Evolutionary conservation across 2,888 invertebrate genomes (phyloP).

Genomic region (Troides aeacus): DNA sequence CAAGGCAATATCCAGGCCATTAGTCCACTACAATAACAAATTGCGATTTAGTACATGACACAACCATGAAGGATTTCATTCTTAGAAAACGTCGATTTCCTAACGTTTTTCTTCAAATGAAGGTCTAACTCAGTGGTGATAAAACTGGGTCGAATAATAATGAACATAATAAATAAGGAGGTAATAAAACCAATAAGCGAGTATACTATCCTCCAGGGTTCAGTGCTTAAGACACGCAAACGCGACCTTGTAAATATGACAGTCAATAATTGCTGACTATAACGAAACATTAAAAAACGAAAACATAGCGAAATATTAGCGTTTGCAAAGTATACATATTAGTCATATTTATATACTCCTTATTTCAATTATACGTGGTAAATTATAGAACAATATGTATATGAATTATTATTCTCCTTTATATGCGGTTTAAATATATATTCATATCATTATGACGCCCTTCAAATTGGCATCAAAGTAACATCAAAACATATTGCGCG

Average conservation of each 20-base stretch:
- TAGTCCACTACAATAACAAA: no score
- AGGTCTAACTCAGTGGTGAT: no score
- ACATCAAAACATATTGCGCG: conserved; percentile 26
- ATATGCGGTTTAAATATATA: conserved; percentile 8
- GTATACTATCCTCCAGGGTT: not conserved
- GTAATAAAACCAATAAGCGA: not conserved
- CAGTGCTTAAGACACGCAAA: not conserved
- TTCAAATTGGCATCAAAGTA: conserved; percentile 26
- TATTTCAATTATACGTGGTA: not conserved
- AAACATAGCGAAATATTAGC: not conserved
- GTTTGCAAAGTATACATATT: no score
- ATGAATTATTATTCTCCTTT: not conserved
- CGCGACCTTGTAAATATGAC: not conserved
- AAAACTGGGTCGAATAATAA: not conserved
- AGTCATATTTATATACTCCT: not conserved
- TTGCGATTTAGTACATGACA: no score
- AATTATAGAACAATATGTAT: not conserved
- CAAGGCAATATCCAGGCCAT: no score
- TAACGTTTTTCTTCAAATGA: no score
- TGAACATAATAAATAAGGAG: not conserved
- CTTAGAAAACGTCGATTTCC: no score
- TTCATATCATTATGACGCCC: conserved; percentile 16
- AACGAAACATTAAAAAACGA: not conserved
- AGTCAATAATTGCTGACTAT: not conserved
- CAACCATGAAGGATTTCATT: no score